These are phyloP conservation scores for Anoplophora glabripennis DNA, from an alignment of 1,140 invertebrate genomes.

Conservation along the genomic window DNA sequence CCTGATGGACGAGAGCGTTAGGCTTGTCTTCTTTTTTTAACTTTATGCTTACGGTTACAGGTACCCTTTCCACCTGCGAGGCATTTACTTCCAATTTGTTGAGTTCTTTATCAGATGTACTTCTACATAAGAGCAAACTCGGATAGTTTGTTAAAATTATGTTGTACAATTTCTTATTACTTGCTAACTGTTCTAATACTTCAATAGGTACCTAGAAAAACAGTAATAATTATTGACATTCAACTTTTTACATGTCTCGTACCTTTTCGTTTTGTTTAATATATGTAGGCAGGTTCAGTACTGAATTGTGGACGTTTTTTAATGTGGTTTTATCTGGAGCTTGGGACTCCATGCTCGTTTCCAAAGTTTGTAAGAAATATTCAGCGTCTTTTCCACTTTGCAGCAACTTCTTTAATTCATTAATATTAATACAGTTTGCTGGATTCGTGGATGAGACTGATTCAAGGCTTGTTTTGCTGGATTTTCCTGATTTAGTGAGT, in stretches of 20 bases:
- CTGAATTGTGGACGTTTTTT: constrained; percentile 53
- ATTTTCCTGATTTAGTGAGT: constrained; percentile 32
- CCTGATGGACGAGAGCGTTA: constrained; percentile 31
- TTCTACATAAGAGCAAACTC: constrained; percentile 61
- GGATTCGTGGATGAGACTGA: constrained; percentile 46
- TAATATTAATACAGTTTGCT: constrained; percentile 40
- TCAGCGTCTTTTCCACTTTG: constrained; percentile 64
- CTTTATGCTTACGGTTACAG: constrained; percentile 62
- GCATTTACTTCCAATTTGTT: constrained; percentile 51
- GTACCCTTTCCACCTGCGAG: constrained; percentile 48
- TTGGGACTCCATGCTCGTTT: constrained; percentile 53
- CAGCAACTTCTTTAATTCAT: constrained; percentile 65
- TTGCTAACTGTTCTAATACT: constrained; percentile 61
- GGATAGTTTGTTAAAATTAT: constrained; percentile 73
- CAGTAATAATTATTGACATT: neutral
- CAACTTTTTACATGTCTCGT: constrained; percentile 4
- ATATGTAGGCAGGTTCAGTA: constrained; percentile 73
- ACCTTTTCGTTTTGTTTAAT: constrained; percentile 68
- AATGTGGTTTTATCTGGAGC: constrained; percentile 36
- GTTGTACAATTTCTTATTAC: constrained; percentile 65
- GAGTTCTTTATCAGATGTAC: constrained; percentile 61
- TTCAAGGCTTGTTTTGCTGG: constrained; percentile 35
- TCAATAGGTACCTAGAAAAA: constrained; percentile 60
- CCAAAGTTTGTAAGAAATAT: constrained; percentile 63
- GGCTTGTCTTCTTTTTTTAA: constrained; percentile 49